phyloP scores from a whole-genome alignment of 2,888 invertebrate species.

The Cheilosia variabilis region DNA sequence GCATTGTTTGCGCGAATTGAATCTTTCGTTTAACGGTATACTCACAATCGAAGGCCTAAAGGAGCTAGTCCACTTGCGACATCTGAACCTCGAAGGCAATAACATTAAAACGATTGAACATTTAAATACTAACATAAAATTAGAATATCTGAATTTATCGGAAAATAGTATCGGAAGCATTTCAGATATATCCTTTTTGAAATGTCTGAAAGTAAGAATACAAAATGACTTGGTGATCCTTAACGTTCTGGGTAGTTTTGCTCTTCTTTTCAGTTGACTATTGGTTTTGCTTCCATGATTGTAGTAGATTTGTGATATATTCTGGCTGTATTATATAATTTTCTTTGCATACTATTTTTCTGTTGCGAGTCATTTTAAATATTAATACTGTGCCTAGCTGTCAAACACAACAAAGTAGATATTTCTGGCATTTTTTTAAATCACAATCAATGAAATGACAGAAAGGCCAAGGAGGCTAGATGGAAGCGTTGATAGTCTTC shows the following conservation, averaged over 20 bases:
- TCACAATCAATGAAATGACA: too few species aligned
- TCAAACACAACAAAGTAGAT: too few species aligned
- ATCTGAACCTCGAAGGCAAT: constrained; percentile 93
- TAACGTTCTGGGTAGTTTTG: constrained; percentile 32
- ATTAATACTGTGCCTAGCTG: too few species aligned
- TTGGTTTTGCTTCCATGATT: constrained; percentile 1
- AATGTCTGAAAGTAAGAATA: constrained; percentile 90
- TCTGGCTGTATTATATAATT: not conserved
- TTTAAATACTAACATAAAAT: constrained; percentile 90
- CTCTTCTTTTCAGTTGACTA: constrained; percentile 1
- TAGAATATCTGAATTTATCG: constrained; percentile 94
- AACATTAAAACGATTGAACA: constrained; percentile 97
- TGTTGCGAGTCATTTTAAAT: not conserved
- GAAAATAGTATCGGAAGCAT: constrained; percentile 94
- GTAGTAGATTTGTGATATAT: not conserved
- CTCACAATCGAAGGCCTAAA: constrained; percentile 95
- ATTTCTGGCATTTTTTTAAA: too few species aligned
- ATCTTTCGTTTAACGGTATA: constrained; percentile 94
- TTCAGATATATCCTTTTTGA: constrained; percentile 92
- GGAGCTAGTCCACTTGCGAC: constrained; percentile 91
- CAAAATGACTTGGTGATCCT: constrained; percentile 10
- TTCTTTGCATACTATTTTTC: not conserved
- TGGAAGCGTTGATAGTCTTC: too few species aligned
- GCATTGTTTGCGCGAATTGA: constrained; percentile 90
- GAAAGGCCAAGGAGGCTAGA: too few species aligned